phyloP scores from a whole-genome alignment of 2,113 vertebrate genomes.

The Heterocephalus glaber region DNA sequence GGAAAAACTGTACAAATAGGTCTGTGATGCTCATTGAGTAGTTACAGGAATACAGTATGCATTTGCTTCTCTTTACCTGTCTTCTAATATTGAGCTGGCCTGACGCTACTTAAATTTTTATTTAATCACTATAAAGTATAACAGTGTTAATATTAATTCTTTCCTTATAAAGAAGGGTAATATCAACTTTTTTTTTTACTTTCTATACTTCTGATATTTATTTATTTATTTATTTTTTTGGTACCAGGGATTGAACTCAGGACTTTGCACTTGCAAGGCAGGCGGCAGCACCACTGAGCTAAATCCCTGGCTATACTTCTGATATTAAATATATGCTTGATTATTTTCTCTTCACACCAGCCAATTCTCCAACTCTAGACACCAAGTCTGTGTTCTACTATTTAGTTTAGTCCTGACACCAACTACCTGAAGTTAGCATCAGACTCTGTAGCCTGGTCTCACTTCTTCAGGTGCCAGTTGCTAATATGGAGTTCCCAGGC shows the following conservation, averaged over 20 bases:
- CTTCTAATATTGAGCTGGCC: not conserved
- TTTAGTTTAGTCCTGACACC: not conserved
- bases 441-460: not conserved
- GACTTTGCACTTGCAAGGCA: too few species aligned
- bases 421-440: not conserved
- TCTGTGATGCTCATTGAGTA: not conserved
- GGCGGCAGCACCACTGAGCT: too few species aligned
- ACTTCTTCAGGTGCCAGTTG: not conserved
- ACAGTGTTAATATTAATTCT: not conserved
- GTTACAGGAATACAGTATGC: not conserved
- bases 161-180: not conserved
- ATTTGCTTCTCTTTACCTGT: not conserved
- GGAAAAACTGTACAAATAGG: not conserved
- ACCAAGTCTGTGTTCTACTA: not conserved
- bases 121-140: not conserved
- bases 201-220: not conserved
- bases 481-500: not conserved
- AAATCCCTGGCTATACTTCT: not conserved
- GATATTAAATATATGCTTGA: not conserved
- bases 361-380: not conserved
- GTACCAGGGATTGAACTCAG: too few species aligned
- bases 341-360: not conserved
- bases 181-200: not conserved
- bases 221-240: too few species aligned
- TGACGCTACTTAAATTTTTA: conserved; percentile 4